Evolutionary conservation across 2,113 vertebrate genomes (phyloP).

Genomic region (Mirounga angustirostris): DNA sequence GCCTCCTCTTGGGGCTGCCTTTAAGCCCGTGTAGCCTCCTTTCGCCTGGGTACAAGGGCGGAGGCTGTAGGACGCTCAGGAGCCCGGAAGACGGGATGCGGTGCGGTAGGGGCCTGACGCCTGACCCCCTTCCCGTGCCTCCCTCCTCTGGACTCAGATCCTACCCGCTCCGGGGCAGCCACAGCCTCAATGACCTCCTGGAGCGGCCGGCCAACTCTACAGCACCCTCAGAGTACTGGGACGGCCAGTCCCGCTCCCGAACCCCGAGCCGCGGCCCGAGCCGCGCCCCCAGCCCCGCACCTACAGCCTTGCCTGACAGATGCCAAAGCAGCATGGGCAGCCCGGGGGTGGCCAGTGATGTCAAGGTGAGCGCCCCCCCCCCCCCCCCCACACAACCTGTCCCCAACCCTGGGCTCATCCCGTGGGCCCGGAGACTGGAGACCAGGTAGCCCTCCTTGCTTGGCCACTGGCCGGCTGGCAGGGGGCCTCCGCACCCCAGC

Average conservation of each 20-base stretch:
- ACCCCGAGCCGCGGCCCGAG: slow-evolving; percentile 76
- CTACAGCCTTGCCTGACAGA: slow-evolving; percentile 83
- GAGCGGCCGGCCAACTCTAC: slow-evolving; percentile 85
- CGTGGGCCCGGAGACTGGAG: not conserved
- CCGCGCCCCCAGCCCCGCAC: slow-evolving; percentile 81
- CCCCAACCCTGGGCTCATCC: not conserved
- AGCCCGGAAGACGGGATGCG: not conserved
- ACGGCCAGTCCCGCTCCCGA: slow-evolving; percentile 82
- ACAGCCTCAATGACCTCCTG: slow-evolving; percentile 93
- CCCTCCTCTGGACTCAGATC: slow-evolving; percentile 83
- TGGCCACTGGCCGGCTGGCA: not conserved
- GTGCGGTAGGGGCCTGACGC: not conserved
- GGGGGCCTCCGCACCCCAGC: not conserved
- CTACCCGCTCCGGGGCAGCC: slow-evolving; percentile 89
- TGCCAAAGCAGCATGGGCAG: slow-evolving; percentile 78
- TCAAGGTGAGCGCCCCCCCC: slow-evolving; percentile 82
- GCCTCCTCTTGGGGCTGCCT: not conserved
- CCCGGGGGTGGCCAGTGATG: not conserved
- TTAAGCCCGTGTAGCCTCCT: not conserved
- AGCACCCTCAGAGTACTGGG: slow-evolving; percentile 75
- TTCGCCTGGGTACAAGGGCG: too few species aligned
- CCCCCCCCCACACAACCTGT: too few species aligned
- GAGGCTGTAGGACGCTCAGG: not conserved
- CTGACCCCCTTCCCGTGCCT: not conserved
- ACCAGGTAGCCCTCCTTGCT: not conserved